Base-by-base conservation (phyloP, 1,140 invertebrate species). In the Brachionus rubens region DNA sequence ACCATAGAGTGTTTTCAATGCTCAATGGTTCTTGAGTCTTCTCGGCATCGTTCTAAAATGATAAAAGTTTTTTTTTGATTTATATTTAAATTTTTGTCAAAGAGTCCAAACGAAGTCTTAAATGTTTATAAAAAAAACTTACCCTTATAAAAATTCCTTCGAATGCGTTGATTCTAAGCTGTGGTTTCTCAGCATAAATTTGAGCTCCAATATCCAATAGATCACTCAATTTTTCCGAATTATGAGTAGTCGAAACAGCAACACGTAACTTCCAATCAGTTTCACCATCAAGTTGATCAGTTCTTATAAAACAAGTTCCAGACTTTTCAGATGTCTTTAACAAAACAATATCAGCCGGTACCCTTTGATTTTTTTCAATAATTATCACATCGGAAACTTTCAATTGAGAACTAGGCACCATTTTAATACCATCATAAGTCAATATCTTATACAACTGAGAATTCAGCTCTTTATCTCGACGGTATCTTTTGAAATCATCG, bases 241-340 rank as follows among this genome's bases (percentile, higher is more conserved):
- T 43, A 41, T 76, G 77, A 2, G 54, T 76, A 56, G 50, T 46
- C 9, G 52, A 54, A 65, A 99, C 89, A n/a, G 96, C 94, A 54
- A 98, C 86, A 78, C 94, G 87, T 40, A 99, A 87, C 86, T 99
- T 99, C 96, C 96, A 99, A 86, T 99, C 97, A 70, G 96, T 99
- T 86, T 99, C 96, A 48, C 96, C 97, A 85, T 99, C 96, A 77
- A 99, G 84, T 84, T 99, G 97, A 86, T 99, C 97, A 0, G 97
- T 99, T 79, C 96, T 87, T n/a, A 99, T 92, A 82, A 98, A 99
- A 80, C 96, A 96, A 0, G 94, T 89, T 0, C 96, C 96, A 4
- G 48, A 62, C 14, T 46, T 76, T 75, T 54, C 70, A 6, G 72
- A 54, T 28, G 48, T 98, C 75, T 93, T 86, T 70, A 98, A 81